Evolutionary conservation across 2,797 vertebrate species (phyloP).

Genomic region (Myripristis murdjan): DNA sequence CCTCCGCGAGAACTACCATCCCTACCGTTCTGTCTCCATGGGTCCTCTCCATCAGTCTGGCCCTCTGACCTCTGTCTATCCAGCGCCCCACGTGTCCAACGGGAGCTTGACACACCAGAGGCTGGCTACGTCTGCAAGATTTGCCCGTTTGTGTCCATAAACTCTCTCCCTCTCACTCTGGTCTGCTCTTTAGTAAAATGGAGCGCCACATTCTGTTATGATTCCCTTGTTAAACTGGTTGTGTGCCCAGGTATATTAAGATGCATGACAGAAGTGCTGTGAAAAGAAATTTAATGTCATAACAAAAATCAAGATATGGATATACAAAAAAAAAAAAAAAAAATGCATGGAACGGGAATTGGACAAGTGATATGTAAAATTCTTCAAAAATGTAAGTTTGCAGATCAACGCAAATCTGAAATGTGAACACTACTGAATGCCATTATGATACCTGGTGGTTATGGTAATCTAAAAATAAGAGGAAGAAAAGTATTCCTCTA

Average conservation of each 20-base stretch:
- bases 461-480: no score
- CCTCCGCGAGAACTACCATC: constrained; percentile 34
- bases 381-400: background rate
- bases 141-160: constrained; percentile 30
- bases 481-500: no score
- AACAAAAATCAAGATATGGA: no score
- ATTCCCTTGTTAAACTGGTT: no score
- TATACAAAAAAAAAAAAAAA: no score
- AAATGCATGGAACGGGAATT: background rate
- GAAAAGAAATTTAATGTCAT: no score
- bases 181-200: background rate
- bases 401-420: no score
- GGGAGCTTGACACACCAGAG: constrained; percentile 34
- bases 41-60: constrained; percentile 40
- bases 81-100: constrained; percentile 30
- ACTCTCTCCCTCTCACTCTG: background rate
- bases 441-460: no score
- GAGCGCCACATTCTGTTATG: background rate
- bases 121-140: constrained; percentile 23
- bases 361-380: background rate
- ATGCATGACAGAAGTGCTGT: no score
- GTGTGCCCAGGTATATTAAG: no score
- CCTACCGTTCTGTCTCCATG: constrained; percentile 40
- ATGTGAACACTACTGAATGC: no score
- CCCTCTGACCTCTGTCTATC: constrained; percentile 43